Evolutionary conservation across 2,888 invertebrate species (phyloP), one percentile per base, ranked within the genome.

Genomic region (Tetranychus piercei): DNA sequence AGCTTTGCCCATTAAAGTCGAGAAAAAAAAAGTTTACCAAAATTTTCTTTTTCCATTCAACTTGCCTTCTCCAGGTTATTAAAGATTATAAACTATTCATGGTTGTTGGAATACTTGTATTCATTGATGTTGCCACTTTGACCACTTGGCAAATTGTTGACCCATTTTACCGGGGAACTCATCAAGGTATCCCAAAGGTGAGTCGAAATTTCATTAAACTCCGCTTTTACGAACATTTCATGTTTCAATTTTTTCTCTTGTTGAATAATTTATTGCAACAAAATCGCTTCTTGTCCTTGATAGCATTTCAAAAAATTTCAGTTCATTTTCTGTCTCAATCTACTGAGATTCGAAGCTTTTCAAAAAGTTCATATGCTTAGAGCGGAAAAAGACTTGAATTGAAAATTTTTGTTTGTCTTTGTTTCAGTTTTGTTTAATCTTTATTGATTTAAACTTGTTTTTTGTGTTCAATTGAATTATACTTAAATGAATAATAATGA

Each of bases 71-170:
- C 34, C 34, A 91, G 90, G 94, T 94, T 15, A 96, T 96, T 80
- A 95, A 94, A 84, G 99, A 99, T 83, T 96, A 94, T 84, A 94
- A 97, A 83, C 85, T 99, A 74, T 94, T 97, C 83, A 90, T 97
- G 88, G 93, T 99, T 70, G 95, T 99, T 6, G 94, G 93, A 0
- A 89, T 95, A 1, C 84, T 99, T 72, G 85, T 97, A 77, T 87
- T 88, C 76, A 88, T 96, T 70, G 99, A 99, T 83, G 86, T 95
- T 77, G 91, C 90, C 44, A 94, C 97, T 77, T 92, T 99, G 88
- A 91, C 90, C 4, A 92, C 94, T 1, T 99, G 99, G 99, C 95
- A 96, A 82, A 87, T 95, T 74, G 89, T 95, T 0, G 96, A 96
- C 83, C 95, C 95, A 0, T 94, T 94, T 84, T 93, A 91, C 82